Evolutionary conservation across 2,888 invertebrate genomes (phyloP).

Genomic region (Dascillus cervinus): DNA sequence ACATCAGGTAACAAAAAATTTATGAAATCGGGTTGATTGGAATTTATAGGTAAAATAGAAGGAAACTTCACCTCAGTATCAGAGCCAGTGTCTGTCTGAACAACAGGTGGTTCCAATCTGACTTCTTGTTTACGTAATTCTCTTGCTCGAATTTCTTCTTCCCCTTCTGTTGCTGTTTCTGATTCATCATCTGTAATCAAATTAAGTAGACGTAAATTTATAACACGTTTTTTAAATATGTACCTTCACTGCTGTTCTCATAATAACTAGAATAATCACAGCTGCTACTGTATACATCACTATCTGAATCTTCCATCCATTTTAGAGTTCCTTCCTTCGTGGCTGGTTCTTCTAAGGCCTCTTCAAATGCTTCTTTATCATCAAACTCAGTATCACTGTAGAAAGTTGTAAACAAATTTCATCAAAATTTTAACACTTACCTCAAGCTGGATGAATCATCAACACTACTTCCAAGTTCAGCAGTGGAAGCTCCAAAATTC

Average conservation of each 20-base stretch:
- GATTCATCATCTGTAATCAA: conserved; percentile 52
- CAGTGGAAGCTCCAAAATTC: conserved; percentile 78
- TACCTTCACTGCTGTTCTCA: conserved; percentile 45
- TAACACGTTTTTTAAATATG: conserved; percentile 19
- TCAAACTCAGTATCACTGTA: conserved; percentile 53
- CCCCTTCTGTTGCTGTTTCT: conserved; percentile 67
- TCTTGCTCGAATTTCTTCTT: conserved; percentile 59
- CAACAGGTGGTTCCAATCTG: conserved; percentile 53
- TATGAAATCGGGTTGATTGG: conserved; percentile 10
- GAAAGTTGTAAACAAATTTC: no score
- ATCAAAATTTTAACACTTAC: no score
- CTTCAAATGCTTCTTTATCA: conserved; percentile 60
- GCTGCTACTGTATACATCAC: conserved; percentile 34
- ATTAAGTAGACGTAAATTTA: conserved; percentile 2
- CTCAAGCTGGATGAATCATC: conserved; percentile 53
- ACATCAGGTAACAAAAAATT: conserved; percentile 28
- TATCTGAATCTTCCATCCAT: conserved; percentile 50
- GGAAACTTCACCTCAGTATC: conserved; percentile 63
- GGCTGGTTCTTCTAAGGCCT: conserved; percentile 56
- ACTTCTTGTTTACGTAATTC: conserved; percentile 62
- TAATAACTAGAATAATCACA: conserved; percentile 44
- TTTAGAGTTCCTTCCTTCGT: conserved; percentile 62
- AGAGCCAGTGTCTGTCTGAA: conserved; percentile 57
- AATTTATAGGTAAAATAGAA: conserved; percentile 27
- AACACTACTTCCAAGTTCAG: conserved; percentile 48